A percentile compares a stretch with the other conserved stretches of the same genome.
These are phyloP conservation scores for Xenus cinereus DNA, from an alignment of 2,113 vertebrate genomes.

Conservation along the genomic window DNA sequence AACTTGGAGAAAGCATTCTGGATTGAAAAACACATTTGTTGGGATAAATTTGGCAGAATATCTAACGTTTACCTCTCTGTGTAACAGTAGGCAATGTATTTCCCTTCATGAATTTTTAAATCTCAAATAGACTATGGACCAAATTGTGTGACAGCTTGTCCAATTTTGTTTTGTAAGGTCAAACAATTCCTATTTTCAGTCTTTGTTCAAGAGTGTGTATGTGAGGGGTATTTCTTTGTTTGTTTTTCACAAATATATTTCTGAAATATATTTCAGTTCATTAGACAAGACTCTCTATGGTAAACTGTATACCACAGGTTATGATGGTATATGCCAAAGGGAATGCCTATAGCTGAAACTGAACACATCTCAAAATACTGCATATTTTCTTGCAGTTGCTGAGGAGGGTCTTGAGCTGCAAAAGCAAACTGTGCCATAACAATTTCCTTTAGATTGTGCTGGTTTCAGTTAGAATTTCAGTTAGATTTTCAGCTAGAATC, in stretches of 20 bases:
- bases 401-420: neutral
- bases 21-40: neutral
- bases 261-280: neutral
- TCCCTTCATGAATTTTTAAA: neutral
- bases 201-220: neutral
- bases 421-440: neutral
- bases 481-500: neutral
- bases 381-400: neutral
- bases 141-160: neutral
- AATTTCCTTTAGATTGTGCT: neutral
- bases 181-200: neutral
- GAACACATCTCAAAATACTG: neutral
- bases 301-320: neutral
- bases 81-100: neutral
- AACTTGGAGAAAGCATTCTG: neutral
- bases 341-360: neutral
- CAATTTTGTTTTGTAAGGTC: neutral
- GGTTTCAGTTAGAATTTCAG: neutral
- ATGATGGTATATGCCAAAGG: neutral
- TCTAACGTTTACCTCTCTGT: neutral
- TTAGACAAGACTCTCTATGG: neutral
- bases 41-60: neutral
- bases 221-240: accelerated
- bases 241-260: neutral
- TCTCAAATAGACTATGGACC: neutral